These are phyloP conservation scores for Charanyca ferruginea DNA, from an alignment of 2,888 invertebrate species.

Conservation along the genomic window DNA sequence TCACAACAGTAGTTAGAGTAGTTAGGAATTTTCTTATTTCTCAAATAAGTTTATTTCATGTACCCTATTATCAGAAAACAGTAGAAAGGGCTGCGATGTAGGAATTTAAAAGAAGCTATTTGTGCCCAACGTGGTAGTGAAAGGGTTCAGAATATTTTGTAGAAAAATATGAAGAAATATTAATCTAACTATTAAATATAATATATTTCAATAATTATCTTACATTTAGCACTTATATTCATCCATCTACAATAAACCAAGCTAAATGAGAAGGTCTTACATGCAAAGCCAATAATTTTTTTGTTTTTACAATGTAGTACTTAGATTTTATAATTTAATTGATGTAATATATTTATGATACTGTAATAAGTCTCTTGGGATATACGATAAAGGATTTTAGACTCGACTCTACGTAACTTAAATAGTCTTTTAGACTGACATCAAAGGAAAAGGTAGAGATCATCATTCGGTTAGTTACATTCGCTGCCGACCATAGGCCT, in stretches of 20 bases:
- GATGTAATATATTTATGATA: slow-evolving; percentile 57
- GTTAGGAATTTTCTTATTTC: neutral
- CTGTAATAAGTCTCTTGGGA: slow-evolving; percentile 61
- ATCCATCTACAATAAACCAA: slow-evolving; percentile 69
- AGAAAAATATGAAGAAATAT: slow-evolving; percentile 87
- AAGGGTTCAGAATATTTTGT: slow-evolving; percentile 73
- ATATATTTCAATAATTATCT: slow-evolving; percentile 72
- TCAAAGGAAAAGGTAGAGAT: slow-evolving; percentile 48
- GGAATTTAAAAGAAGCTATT: neutral
- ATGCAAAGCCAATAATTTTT: slow-evolving; percentile 69
- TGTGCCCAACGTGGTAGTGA: slow-evolving; percentile 40
- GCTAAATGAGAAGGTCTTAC: slow-evolving; percentile 66
- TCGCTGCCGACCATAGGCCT: slow-evolving; percentile 52
- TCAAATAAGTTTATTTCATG: neutral
- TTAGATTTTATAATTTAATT: slow-evolving; percentile 45
- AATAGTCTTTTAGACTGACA: slow-evolving; percentile 65
- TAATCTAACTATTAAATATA: slow-evolving; percentile 79
- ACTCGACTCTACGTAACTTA: slow-evolving; percentile 41
- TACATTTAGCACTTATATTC: slow-evolving; percentile 71
- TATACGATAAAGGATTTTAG: slow-evolving; percentile 47
- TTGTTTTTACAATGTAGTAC: slow-evolving; percentile 56
- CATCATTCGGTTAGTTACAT: slow-evolving; percentile 35
- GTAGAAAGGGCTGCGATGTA: neutral
- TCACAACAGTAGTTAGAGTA: neutral
- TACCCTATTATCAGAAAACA: neutral